phyloP scores from a whole-genome alignment of 2,888 invertebrate species.

The Drosophila rellima region DNA sequence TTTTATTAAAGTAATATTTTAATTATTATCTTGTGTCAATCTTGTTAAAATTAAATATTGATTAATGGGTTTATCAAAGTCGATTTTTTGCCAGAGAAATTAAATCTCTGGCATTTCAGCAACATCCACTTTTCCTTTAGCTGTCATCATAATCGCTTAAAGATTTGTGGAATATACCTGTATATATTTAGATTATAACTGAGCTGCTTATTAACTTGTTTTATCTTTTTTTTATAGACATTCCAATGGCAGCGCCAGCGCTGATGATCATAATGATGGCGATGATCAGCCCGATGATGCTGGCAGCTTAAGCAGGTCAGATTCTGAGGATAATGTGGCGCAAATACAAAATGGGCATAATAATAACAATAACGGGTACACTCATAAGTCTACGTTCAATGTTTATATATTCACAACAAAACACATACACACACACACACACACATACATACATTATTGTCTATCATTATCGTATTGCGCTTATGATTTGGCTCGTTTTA shows the following conservation, averaged over 20 bases:
- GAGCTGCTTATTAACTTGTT: not conserved
- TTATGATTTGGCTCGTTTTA: slow-evolving; percentile 59
- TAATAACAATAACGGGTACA: slow-evolving; percentile 87
- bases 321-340: slow-evolving; percentile 95
- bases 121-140: not conserved
- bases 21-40: too few species aligned
- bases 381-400: slow-evolving; percentile 85
- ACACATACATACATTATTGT: slow-evolving; percentile 46
- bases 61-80: too few species aligned
- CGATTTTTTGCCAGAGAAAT: too few species aligned
- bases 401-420: slow-evolving; percentile 63
- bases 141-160: not conserved
- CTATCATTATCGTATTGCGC: slow-evolving; percentile 40
- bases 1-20: too few species aligned
- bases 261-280: slow-evolving; percentile 89
- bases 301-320: slow-evolving; percentile 95
- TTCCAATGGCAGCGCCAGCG: slow-evolving; percentile 90
- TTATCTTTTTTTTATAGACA: slow-evolving; percentile 83
- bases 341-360: slow-evolving; percentile 86
- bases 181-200: not conserved
- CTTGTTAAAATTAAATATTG: too few species aligned
- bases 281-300: slow-evolving; percentile 86
- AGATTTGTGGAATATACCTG: not conserved
- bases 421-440: slow-evolving; percentile 38
- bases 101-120: not conserved